Evolutionary conservation across 2,797 vertebrate genomes (phyloP).

Genomic region (Antrozous pallidus): DNA sequence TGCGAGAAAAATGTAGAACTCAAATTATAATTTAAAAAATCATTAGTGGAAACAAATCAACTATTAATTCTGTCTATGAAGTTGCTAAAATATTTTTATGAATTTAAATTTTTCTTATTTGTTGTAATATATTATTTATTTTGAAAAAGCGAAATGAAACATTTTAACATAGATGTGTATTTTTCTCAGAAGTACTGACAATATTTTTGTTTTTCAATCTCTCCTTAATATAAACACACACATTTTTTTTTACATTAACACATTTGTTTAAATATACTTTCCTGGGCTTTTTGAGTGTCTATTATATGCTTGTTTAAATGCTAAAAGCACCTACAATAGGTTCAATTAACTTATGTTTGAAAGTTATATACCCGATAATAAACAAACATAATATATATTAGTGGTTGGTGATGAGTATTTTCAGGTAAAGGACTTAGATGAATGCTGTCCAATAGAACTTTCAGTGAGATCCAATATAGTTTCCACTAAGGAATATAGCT

Average conservation of each 20-base stretch:
- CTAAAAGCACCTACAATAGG: not conserved
- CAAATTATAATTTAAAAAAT: not conserved
- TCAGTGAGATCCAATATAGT: not conserved
- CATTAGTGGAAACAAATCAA: slow-evolving; percentile 15
- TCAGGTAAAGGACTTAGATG: not conserved
- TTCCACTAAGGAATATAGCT: not conserved
- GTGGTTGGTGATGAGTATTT: not conserved
- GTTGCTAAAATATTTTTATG: slow-evolving; percentile 21
- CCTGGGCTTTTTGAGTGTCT: not conserved
- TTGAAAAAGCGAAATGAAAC: not conserved
- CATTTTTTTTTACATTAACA: not conserved
- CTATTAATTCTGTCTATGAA: not conserved
- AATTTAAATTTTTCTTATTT: not conserved
- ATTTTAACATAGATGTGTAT: slow-evolving; percentile 18
- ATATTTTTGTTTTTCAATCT: not conserved
- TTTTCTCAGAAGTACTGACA: slow-evolving; percentile 19
- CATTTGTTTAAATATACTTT: slow-evolving; percentile 24
- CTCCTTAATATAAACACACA: not conserved
- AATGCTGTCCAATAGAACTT: not conserved
- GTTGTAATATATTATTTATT: not conserved
- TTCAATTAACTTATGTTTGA: not conserved
- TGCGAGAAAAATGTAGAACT: not conserved
- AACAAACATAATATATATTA: not conserved
- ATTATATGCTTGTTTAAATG: not conserved
- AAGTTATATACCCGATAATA: slow-evolving; percentile 1